A percentile compares a stretch with the other conserved stretches of the same genome.
These are phyloP conservation scores for Wasmannia auropunctata DNA, from an alignment of 1,140 invertebrate genomes.

Conservation along the genomic window DNA sequence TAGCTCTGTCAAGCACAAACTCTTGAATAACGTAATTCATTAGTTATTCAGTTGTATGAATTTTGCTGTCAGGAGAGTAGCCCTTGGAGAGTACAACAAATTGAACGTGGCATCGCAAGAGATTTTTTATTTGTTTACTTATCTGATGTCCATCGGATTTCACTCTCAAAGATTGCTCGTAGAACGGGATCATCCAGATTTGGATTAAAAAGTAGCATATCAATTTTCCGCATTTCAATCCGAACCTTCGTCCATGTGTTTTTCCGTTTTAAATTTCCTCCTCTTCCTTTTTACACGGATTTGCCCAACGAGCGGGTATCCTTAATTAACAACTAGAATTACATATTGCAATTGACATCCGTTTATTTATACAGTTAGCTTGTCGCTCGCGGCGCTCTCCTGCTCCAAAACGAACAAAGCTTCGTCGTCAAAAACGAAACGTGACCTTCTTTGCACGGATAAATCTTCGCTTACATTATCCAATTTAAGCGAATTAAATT, in stretches of 20 bases:
- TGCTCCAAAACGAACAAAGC: slow-evolving; percentile 1
- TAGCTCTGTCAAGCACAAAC: background rate
- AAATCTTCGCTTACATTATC: background rate
- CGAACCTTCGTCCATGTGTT: too few relatives aligned
- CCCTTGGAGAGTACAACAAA: background rate
- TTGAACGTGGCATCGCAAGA: background rate
- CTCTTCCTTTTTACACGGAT: slow-evolving; percentile 5
- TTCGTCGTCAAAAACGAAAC: background rate
- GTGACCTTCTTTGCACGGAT: background rate
- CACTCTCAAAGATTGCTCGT: background rate
- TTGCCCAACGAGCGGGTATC: background rate
- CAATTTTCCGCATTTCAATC: background rate
- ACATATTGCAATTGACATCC: slow-evolving; percentile 82
- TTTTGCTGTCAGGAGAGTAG: background rate
- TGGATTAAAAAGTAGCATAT: slow-evolving; percentile 16
- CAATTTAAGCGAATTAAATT: background rate
- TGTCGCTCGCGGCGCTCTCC: slow-evolving; percentile 44
- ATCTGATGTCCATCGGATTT: background rate
- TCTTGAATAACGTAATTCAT: background rate
- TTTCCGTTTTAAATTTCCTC: background rate
- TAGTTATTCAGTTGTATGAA: background rate
- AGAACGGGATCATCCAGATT: background rate
- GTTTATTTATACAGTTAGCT: slow-evolving; percentile 79
- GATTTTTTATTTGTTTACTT: background rate
- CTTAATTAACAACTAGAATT: slow-evolving; percentile 62